Evolutionary conservation across 2,113 vertebrate species (phyloP), one percentile per base, ranked within the genome.

Genomic region (Octodon degus): DNA sequence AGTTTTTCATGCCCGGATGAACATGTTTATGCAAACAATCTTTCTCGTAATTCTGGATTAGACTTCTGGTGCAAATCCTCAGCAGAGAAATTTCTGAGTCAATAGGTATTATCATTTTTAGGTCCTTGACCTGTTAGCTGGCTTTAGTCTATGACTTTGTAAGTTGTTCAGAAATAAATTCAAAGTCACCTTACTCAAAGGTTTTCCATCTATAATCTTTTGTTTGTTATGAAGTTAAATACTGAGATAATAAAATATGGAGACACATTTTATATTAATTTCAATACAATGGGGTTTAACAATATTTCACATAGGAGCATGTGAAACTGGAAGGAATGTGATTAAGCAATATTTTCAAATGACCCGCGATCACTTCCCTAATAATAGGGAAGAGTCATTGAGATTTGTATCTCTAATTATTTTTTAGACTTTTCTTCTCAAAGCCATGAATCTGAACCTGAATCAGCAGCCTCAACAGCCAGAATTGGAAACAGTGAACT

Each of bases 361-460:
- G 96, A 94, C 94, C 94, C 68, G 55, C 34, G 67, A 80, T 89
- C 86, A 70, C 86, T 96, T 95, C 89, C 86, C 58, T 86, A 94
- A 84, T 90, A 96, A 97, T 37, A 94, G 77, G 62, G 96, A 96
- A 87, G 17, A 86, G 77, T 89, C 94, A 47, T 25, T 43, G 95
- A 96, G 97, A 96, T 97, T 97, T 97, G 94, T 96, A 89, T 95
- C 88, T 96, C 93, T 96, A 95, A 96, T 96, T 96, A 92, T 91
- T 95, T 95, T 88, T 88, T 34, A 92, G 95, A 82, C 68, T 80
- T 74, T 87, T 55, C 68, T 95, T 81, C 92, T 94, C 92, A 77
- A 86, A 92, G 77, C 90, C 80, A 81, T 94, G 94, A 96, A 87
- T 93, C 62, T 85, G 88, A 68, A 76, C 84, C 89, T 95, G 96